Evolutionary conservation across 1,140 invertebrate genomes (phyloP), one percentile per base, ranked within the genome.

Genomic region (Gonioctena quinquepunctata): DNA sequence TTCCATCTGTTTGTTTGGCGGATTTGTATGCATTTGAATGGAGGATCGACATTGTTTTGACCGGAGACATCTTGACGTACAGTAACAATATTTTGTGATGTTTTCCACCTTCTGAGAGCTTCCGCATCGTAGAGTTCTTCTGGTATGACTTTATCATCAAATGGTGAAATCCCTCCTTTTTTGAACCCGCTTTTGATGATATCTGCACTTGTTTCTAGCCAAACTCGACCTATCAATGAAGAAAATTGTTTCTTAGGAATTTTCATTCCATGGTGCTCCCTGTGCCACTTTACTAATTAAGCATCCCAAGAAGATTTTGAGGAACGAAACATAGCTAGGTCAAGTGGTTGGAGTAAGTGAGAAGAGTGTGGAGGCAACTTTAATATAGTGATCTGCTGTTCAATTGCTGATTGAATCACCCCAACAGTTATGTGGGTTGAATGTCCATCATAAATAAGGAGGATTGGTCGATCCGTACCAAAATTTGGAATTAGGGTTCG

Each of bases 281-380:
- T 54, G 13, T 54, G 50, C 50, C 50, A 54, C 21, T 54, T 54
- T 7, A 54, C 50, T 21, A 54, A 54, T 54, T 21, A n/a, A 16
- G 18, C 57, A 60, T 66, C 50, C 42, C 59, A 71, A 16, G 4
- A 25, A 50, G 50, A 13, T 67, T 71, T 71, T 50, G 67, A 21
- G 4, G 64, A 8, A 26, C 59, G 56, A 48, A 67, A 67, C 3
- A 60, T 78, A 52, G 69, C 72, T 13, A 21, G 16, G 81, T 81
- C 81, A 54, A 83, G 66, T 21, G 80, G 79, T 72, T 82, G 79
- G 22, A 81, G 71, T 33, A 80, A 28, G 56, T 79, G 77, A 21
- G 71, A 79, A 21, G 79, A 80, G 64, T 82, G 80, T 63, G 80
- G 68, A 18, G 79, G 81, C 13, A 81, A 65, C 66, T 80, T 83